Evolutionary conservation across 1,140 invertebrate genomes (phyloP).

Genomic region (Drosophila watanabei): DNA sequence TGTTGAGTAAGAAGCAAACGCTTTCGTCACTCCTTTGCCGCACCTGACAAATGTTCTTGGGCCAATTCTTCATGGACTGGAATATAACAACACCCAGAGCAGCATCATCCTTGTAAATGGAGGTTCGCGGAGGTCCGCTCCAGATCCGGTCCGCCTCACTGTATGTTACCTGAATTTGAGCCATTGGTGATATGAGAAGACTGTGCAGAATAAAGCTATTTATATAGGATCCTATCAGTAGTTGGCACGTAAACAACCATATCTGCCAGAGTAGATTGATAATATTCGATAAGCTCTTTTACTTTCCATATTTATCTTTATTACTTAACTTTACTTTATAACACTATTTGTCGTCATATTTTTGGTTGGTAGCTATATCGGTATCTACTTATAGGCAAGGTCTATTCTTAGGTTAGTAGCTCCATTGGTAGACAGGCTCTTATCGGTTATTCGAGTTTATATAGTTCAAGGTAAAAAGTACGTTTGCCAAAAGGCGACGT

Average conservation of each 20-base stretch:
- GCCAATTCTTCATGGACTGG: conserved; percentile 55
- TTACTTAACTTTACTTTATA: too few relatives aligned
- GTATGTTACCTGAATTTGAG: background rate
- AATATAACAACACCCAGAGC: conserved; percentile 47
- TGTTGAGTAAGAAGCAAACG: too few relatives aligned
- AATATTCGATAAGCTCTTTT: background rate
- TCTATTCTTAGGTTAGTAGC: too few relatives aligned
- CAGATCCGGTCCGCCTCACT: background rate
- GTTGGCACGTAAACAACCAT: background rate
- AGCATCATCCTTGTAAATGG: conserved; percentile 49
- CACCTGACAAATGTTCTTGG: conserved; percentile 53
- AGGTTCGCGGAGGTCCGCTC: background rate
- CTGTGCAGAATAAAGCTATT: background rate
- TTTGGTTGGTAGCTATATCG: too few relatives aligned
- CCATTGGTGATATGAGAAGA: background rate
- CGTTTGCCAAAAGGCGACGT: too few relatives aligned
- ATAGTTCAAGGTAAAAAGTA: too few relatives aligned
- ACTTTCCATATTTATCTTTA: too few relatives aligned
- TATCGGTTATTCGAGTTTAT: too few relatives aligned
- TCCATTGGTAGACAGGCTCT: too few relatives aligned
- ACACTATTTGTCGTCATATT: too few relatives aligned
- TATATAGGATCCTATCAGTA: background rate
- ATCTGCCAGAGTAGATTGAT: background rate
- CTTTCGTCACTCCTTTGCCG: background rate
- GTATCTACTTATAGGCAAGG: too few relatives aligned